Evolutionary conservation across 23 tunicate species (phyloP), one percentile per base, ranked within the genome.

Genomic region (Pegea sp.): DNA sequence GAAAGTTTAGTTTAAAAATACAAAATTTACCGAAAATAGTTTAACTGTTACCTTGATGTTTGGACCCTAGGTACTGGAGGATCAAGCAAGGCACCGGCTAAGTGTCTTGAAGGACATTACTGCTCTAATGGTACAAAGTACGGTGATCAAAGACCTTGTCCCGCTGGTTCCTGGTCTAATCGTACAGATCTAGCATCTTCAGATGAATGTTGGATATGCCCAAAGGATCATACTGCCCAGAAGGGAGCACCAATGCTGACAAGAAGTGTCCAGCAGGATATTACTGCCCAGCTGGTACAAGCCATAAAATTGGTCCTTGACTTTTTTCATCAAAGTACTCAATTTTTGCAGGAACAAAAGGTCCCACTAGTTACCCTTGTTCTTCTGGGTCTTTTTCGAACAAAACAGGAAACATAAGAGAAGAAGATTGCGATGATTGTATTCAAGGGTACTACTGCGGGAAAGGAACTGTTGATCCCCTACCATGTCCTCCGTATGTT

Each of bases 101-200:
- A 56, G 5, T 89, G 98, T 55, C 75, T 75, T 29, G 75, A 76
- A 1, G 98, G 98, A 11, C 68, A 76, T 34, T 76, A 60, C 62
- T 89, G 98, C 67, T 56, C 66, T 31, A 77, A 89, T 33, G 71
- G 63, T n/a, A 89, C 98, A 26, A 67, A 67, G 28, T 62, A 26
- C 22, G 59, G 64, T 22, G 65, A 66, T 11, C 71, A 84, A 44
- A 29, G 26, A 7, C 84, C 84, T 1, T 89, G 98, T 33, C 98
- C 98, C 1, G 80, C 98, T 32, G 98, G 98, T 19, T 64, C 90
- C 3, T 89, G 93, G 66, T 77, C 98, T 8, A 77, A 89, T 64
- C 57, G 56, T 33, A 70, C 90, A 19, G 71, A 77, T 61, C 59
- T 89, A 29, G 90, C 90, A 1, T 55, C 61, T 54, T 29, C 29